Conservation (phyloP, 2,797 vertebrate species). For the Hapalemur alaotrensis region DNA sequence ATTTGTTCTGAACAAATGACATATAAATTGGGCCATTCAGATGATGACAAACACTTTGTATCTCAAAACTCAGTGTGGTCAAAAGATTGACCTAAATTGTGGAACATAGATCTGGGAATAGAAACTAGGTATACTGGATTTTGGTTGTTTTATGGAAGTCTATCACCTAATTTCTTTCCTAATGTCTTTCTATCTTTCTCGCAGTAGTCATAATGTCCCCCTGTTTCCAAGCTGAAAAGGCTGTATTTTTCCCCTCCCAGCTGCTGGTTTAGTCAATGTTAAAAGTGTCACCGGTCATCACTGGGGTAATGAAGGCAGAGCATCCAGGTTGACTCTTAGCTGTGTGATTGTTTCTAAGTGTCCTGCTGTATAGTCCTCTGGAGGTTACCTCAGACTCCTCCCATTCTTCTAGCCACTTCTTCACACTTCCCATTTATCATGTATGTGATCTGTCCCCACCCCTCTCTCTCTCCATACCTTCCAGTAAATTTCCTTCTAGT, state of each 20-base stretch:
- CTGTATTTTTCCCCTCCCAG: accelerated
- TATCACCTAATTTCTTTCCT: not conserved
- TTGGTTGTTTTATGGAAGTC: not conserved
- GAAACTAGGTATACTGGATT: not conserved
- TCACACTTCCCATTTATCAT: not conserved
- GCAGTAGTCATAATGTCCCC: not conserved
- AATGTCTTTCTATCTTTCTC: not conserved
- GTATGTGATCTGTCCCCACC: not conserved
- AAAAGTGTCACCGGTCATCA: not conserved
- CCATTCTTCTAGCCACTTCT: not conserved
- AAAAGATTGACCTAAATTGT: not conserved
- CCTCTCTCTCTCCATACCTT: not conserved
- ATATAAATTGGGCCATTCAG: not conserved
- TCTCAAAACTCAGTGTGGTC: not conserved
- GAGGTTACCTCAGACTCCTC: not conserved
- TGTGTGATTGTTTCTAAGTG: not conserved
- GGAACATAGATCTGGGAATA: not conserved
- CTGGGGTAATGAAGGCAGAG: not conserved
- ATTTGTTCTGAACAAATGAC: not conserved
- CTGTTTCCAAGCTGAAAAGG: not conserved
- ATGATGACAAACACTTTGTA: not conserved
- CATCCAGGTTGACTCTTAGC: not conserved
- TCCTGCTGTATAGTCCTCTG: not conserved
- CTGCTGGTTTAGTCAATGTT: not conserved
- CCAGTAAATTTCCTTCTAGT: not conserved